These are phyloP conservation scores for Quadroppia sp. DNA, from an alignment of 2,888 invertebrate species.

Conservation along the genomic window DNA sequence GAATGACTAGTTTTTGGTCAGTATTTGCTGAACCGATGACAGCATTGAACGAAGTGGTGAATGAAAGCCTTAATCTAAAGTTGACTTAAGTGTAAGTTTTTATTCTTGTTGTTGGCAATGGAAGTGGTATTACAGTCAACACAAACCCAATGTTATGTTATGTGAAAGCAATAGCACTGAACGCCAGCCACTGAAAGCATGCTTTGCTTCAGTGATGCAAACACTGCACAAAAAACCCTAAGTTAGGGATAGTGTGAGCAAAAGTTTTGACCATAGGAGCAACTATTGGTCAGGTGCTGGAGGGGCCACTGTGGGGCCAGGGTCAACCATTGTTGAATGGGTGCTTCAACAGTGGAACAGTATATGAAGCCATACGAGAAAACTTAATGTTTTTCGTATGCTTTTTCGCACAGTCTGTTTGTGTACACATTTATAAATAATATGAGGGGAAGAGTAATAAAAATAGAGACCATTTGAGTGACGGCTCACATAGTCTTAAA, in stretches of 20 bases:
- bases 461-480: slow-evolving; percentile 21
- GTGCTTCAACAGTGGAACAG: background rate
- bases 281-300: too few species aligned
- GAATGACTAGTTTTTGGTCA: slow-evolving; percentile 23
- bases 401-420: background rate
- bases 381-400: slow-evolving; percentile 16
- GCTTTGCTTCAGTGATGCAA: slow-evolving; percentile 32
- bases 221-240: slow-evolving; percentile 23
- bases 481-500: background rate
- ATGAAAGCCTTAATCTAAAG: slow-evolving; percentile 22
- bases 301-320: too few species aligned
- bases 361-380: slow-evolving; percentile 17
- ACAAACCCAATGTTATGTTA: background rate
- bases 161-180: background rate
- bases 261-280: background rate
- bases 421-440: slow-evolving; percentile 35
- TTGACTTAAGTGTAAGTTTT: slow-evolving; percentile 29
- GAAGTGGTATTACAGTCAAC: slow-evolving; percentile 4
- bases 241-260: background rate
- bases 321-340: too few species aligned
- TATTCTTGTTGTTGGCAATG: background rate
- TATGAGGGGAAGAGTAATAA: slow-evolving; percentile 32
- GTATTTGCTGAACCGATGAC: background rate
- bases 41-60: slow-evolving; percentile 18
- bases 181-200: slow-evolving; percentile 20